phyloP scores from a whole-genome alignment of 2,888 invertebrate species.

The Omphaloscelis lunosa region DNA sequence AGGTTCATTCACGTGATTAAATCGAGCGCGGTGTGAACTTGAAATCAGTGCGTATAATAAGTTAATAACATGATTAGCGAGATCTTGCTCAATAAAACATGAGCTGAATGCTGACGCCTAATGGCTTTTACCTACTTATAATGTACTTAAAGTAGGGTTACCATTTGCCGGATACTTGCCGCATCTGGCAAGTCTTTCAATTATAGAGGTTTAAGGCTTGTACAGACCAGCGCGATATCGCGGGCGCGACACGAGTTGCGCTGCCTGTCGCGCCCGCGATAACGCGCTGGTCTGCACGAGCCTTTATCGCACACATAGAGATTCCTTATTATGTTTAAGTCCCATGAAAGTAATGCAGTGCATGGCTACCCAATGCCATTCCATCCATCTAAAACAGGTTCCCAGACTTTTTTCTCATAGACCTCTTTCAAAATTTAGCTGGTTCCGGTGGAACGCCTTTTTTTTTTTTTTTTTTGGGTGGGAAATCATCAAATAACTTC shows the following conservation, averaged over 20 bases:
- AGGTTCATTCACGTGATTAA: slow-evolving; percentile 30
- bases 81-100: slow-evolving; percentile 47
- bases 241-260: too few species aligned
- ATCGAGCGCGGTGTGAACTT: slow-evolving; percentile 42
- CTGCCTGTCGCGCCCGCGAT: too few species aligned
- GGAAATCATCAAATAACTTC: too few species aligned
- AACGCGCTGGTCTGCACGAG: too few species aligned
- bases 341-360: too few species aligned
- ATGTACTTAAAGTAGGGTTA: background rate
- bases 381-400: background rate
- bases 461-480: too few species aligned
- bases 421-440: too few species aligned
- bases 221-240: too few species aligned
- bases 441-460: too few species aligned
- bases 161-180: background rate
- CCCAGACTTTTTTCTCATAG: too few species aligned
- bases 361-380: background rate
- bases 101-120: slow-evolving; percentile 15
- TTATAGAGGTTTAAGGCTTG: background rate
- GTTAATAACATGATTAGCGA: slow-evolving; percentile 40
- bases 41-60: slow-evolving; percentile 28
- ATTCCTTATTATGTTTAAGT: background rate
- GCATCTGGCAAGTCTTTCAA: background rate
- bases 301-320: too few species aligned
- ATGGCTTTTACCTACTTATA: slow-evolving; percentile 24